Evolutionary conservation across 2,113 vertebrate genomes (phyloP), one percentile per base, ranked within the genome.

Genomic region (Chaetura pelagica): DNA sequence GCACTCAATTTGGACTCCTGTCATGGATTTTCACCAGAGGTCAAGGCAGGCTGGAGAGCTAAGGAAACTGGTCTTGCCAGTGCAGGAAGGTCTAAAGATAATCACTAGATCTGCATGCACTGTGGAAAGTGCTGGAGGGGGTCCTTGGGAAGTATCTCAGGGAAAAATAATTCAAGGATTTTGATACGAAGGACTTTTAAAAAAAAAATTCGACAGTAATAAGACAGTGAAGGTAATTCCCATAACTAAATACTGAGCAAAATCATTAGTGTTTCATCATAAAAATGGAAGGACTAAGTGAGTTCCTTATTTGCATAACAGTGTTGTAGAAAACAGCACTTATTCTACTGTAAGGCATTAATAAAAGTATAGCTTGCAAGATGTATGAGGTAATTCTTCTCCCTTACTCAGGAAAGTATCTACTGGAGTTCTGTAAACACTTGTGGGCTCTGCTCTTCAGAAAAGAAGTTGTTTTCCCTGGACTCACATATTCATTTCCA

Each of bases 41-140:
- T 62, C 27, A 77, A 46, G n/a, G 8, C 12, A 69, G 35, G 22
- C 59, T 69, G 35, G 22, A 51, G 64, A 61, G 12, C 10, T 67
- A 67, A 89, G 34, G 17, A 87, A 75, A 54, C 12, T 42, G 15
- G 5, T 87, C 22, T 63, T 20, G 8, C 5, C 30, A 8, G 6
- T 32, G 51, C 21, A 55, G 8, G 17, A 74, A 59, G 15, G 10
- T 75, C 23, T 58, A 62, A 84, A 87, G 87, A 51, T 77, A 69
- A 73, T 81, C 4, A 22, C 69, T n/a, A 77, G 5, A 51, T 69
- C 10, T 15, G 7, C 30, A 64, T 0, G 0, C 2, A 8, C 16
- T 90, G 83, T 46, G 83, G 24, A 54, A 88, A 72, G 21, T 72
- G 6, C 17, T 72, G 15, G 14, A 61, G 3, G 26, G 17, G 7